Evolutionary conservation across 2,888 invertebrate genomes (phyloP).

Genomic region (Acleris sparsana): DNA sequence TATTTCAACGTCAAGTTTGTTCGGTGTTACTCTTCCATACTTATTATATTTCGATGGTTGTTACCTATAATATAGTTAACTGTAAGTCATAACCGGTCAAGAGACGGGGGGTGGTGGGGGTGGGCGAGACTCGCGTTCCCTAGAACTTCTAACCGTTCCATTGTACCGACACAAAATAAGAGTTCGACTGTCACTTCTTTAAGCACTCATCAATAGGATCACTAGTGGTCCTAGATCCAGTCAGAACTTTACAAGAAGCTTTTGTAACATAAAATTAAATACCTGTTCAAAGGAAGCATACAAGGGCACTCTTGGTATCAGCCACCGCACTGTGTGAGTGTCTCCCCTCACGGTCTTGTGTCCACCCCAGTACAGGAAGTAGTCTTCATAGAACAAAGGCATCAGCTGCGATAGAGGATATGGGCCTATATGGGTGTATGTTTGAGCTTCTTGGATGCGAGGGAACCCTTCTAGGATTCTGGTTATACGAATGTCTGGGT

Average conservation of each 20-base stretch:
- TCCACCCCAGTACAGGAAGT: constrained; percentile 86
- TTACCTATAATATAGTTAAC: neutral
- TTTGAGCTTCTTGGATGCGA: constrained; percentile 77
- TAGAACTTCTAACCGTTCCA: too few species aligned
- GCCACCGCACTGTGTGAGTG: constrained; percentile 81
- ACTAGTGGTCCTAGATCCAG: constrained; percentile 76
- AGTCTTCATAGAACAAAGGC: constrained; percentile 84
- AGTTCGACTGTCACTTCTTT: too few species aligned
- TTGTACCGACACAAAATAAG: too few species aligned
- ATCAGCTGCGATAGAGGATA: constrained; percentile 78
- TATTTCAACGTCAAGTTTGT: too few species aligned
- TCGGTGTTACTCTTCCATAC: too few species aligned
- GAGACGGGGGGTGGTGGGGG: too few species aligned
- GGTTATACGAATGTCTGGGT: constrained; percentile 66
- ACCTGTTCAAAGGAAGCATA: constrained; percentile 85
- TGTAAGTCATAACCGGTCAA: too few species aligned
- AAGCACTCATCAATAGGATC: too few species aligned
- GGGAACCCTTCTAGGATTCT: constrained; percentile 75
- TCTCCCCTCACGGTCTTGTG: constrained; percentile 70
- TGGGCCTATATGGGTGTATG: constrained; percentile 75
- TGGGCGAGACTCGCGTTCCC: too few species aligned
- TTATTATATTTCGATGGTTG: neutral
- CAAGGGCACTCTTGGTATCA: constrained; percentile 83
- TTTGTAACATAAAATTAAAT: too few species aligned
- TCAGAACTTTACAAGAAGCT: too few species aligned